Conservation (phyloP, 2,888 invertebrate species). For the Lasioglossum villosulum region DNA sequence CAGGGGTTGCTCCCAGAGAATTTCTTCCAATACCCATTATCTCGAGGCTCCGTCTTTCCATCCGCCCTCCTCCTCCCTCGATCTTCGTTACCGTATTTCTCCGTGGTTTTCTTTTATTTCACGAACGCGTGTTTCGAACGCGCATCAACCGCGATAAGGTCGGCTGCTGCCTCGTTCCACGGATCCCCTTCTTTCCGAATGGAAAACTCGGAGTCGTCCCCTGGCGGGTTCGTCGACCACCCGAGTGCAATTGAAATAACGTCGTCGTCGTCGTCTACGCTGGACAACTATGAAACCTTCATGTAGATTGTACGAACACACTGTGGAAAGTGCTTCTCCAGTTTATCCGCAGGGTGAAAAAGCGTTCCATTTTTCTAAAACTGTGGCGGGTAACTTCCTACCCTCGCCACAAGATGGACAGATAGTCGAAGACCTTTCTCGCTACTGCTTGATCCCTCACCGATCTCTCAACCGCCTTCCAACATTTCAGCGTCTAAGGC, state of each 20-base stretch:
- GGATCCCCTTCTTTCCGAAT: neutral
- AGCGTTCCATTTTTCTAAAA: too few species aligned
- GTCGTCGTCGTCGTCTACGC: neutral
- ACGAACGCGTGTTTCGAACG: slow-evolving; percentile 37
- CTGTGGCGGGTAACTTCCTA: too few species aligned
- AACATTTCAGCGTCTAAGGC: too few species aligned
- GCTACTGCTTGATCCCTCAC: too few species aligned
- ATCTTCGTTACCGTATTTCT: slow-evolving; percentile 50
- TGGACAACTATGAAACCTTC: neutral
- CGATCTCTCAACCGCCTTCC: too few species aligned
- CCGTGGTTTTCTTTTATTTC: slow-evolving; percentile 53
- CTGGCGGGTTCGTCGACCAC: neutral
- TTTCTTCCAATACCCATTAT: slow-evolving; percentile 77
- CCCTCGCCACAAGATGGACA: too few species aligned
- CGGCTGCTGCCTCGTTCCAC: neutral
- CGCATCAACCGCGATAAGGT: slow-evolving; percentile 48
- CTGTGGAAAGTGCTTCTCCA: neutral
- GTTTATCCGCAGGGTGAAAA: neutral
- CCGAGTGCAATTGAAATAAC: neutral
- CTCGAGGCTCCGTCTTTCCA: slow-evolving; percentile 69
- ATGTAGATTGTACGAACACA: neutral
- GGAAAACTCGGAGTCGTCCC: neutral
- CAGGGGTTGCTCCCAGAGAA: slow-evolving; percentile 72
- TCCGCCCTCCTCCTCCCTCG: slow-evolving; percentile 16
- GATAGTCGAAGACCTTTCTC: too few species aligned